These are phyloP conservation scores for Augochlora pura DNA, from an alignment of 1,140 invertebrate genomes.

Conservation along the genomic window DNA sequence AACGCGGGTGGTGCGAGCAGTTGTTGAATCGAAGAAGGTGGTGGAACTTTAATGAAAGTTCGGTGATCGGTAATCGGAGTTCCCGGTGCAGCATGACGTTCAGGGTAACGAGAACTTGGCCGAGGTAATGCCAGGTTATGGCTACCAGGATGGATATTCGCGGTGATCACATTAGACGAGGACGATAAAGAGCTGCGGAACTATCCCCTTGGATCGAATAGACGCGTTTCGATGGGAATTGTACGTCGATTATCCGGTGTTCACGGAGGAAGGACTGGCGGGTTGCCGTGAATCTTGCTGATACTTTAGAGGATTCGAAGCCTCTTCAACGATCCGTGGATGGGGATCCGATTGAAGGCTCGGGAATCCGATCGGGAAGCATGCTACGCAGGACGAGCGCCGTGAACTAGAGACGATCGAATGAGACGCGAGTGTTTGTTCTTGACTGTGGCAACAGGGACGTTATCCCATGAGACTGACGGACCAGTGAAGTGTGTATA, in stretches of 20 bases:
- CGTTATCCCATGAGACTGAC: background rate
- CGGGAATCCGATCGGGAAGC: background rate
- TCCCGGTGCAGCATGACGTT: background rate
- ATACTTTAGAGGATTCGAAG: background rate
- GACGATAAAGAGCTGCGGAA: conserved; percentile 4
- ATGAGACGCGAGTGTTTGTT: conserved; percentile 43
- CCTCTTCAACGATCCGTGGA: background rate
- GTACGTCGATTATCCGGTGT: background rate
- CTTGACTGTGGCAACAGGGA: background rate
- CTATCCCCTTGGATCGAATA: background rate
- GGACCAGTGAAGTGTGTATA: conserved; percentile 2
- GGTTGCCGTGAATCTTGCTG: background rate
- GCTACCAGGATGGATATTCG: background rate
- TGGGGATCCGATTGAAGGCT: too few species aligned
- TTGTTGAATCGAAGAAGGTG: background rate
- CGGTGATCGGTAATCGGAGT: background rate
- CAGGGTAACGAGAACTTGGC: conserved; percentile 19
- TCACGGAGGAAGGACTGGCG: background rate
- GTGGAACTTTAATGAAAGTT: background rate
- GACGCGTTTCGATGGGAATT: background rate
- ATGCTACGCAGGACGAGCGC: conserved; percentile 51
- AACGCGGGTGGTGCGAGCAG: too few species aligned
- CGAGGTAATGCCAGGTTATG: conserved; percentile 18
- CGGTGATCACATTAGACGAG: conserved; percentile 6
- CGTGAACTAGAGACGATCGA: conserved; percentile 5